phyloP scores from a whole-genome alignment of 2,888 invertebrate species.

The Cacoxenus indagator region DNA sequence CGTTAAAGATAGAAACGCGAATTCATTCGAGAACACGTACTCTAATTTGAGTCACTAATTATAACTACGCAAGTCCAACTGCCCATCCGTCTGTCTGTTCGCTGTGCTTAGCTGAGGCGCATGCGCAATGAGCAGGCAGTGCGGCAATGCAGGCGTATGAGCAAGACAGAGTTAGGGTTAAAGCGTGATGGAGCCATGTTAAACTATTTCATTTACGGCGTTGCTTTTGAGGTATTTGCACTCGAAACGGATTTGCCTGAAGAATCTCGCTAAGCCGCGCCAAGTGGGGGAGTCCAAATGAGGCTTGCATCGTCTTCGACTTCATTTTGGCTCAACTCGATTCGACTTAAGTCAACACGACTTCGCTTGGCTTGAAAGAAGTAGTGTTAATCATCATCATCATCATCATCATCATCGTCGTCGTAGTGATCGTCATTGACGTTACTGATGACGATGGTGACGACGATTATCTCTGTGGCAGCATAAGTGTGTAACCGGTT shows the following conservation, averaged over 20 bases:
- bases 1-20: not conserved
- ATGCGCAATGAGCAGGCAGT: constrained; percentile 54
- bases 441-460: too few relatives aligned
- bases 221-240: constrained; percentile 4
- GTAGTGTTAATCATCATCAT: constrained; percentile 17
- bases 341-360: not conserved
- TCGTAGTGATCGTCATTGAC: not conserved
- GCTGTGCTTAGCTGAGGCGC: constrained; percentile 46
- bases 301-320: not conserved
- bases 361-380: constrained; percentile 21
- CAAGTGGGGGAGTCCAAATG: constrained; percentile 20
- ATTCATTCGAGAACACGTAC: constrained; percentile 32
- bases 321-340: not conserved
- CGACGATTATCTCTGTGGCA: not conserved
- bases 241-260: constrained; percentile 49
- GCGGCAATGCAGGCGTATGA: not conserved
- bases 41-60: constrained; percentile 56
- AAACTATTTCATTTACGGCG: constrained; percentile 5
- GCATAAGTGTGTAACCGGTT: constrained; percentile 46
- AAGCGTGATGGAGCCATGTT: not conserved
- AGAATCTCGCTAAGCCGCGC: not conserved
- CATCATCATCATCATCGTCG: constrained; percentile 16
- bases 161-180: not conserved
- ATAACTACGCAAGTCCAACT: constrained; percentile 40
- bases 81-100: constrained; percentile 24